Base-by-base conservation (phyloP, 2,888 invertebrate species). In the Drosophila imparisetae region DNA sequence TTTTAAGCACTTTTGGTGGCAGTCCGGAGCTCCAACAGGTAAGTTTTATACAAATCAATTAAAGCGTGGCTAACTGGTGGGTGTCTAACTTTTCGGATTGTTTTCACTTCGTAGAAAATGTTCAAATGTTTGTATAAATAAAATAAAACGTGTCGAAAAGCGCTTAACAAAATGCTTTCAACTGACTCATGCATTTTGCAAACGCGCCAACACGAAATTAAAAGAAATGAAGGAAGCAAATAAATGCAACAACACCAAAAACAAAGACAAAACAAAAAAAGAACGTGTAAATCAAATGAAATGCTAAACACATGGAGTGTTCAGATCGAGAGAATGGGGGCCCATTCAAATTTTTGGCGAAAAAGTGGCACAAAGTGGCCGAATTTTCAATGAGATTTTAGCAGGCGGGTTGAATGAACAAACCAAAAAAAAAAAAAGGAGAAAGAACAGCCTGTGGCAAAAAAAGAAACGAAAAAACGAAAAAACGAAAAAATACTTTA, bases 251-350 rank as follows among this genome's bases (percentile, higher is more conserved):
- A 59, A 40, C 21, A 45, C 7, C 15, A 24, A 45, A 45, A 45
- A 1, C 24, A 13, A 42, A 5, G 32, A 4, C 11, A 42, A 59
- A 29, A 21, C 15, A 36, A 29, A 36, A 24, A 32, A 66, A 58
- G 29, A 52, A 63, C 27, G 55, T 81, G 77, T 80, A 85, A 86
- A 85, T 86, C 75, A 86, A 78, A 76, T 74, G 49, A 78, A 90
- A 89, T 89, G 86, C 72, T 80, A 78, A 90, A 86, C 89, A 89
- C 77, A 90, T 89, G 90, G 82, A 78, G 69, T 66, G 70, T 45
- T 66, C 64, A 60, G 52, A 55, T 58, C 58, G 70, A 66, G 13
- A 8, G 8, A 45, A 24, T 24, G 57, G 71, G 27, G 4, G 38
- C 50, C 50, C 64, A 64, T 61, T 61, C n/a, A 64, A 80, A 80